Base-by-base conservation (phyloP, 2,888 invertebrate species). In the Achlya flavicornis region DNA sequence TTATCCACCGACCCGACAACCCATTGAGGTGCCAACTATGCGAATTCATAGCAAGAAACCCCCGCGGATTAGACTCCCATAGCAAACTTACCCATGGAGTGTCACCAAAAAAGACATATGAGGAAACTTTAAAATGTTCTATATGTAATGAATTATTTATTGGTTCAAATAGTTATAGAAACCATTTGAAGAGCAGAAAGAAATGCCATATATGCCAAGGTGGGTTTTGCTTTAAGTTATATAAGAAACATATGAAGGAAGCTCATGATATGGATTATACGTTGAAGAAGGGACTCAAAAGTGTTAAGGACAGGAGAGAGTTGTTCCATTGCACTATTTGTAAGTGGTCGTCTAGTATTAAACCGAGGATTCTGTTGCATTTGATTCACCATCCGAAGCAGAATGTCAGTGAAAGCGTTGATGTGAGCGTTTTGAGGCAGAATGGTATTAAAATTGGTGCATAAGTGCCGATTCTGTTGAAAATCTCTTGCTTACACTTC, bases 311-410 rank as follows among this genome's bases (percentile, higher is more conserved):
- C 0, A 74, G 72, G 1, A 73, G 66, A 16, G 69, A 65, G 0
- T 46, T 69, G 14, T 91, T 89, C 19, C 66, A 72, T 0, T 92
- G 92, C 33, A 69, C 68, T 0, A 58, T 83, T 0, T 92, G 92
- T 19, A 64, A 72, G 0, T 92, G 91, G 91, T 67, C 69, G 0
- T 86, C 85, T 0, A 80, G 69, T 3, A 73, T 68, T 0, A 79
- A 78, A 3, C 77, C 84, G 0, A 80, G 82, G 48, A 85, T 90
- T 0, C 65, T 92, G 4, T 61, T 92, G 46, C 92, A 92, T 75
- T 64, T 92, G n/a, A 88, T 92, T 0, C 92, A 92, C 16, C 92
- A 92, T 64, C 92, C 92, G 0, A 75, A 79, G 0, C 92, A 91
- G 46, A 57, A 38, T 0, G 82, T 90, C 0, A 80, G 86, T 19